A percentile compares a stretch with the other conserved stretches of the same genome.
Evolutionary conservation across 92 coral and sea anemone genomes (phyloP).

Genomic region (Palythoa caribaeorum): DNA sequence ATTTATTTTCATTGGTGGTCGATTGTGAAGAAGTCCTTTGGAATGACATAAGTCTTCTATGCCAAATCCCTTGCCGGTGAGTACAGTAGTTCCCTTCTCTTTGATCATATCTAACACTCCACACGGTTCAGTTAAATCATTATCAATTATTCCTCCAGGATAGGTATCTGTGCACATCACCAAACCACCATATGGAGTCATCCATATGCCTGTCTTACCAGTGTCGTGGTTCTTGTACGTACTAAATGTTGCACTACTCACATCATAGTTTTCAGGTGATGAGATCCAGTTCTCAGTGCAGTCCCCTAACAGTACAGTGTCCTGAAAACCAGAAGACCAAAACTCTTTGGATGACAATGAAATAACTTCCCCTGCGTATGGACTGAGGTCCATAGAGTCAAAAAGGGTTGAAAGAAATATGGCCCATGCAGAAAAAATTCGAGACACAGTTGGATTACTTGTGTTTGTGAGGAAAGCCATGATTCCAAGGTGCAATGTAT

Average conservation of each 20-base stretch:
- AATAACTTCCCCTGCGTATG: slow-evolving; percentile 47
- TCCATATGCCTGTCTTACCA: slow-evolving; percentile 70
- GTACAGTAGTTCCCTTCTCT: slow-evolving; percentile 64
- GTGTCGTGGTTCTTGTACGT: slow-evolving; percentile 57
- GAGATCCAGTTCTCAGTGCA: slow-evolving; percentile 68
- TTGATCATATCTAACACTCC: slow-evolving; percentile 67
- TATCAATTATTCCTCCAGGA: slow-evolving; percentile 62
- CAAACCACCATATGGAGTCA: slow-evolving; percentile 64
- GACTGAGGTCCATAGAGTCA: slow-evolving; percentile 13
- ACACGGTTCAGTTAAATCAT: slow-evolving; percentile 66
- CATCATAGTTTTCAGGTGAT: slow-evolving; percentile 68
- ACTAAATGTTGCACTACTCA: slow-evolving; percentile 65
- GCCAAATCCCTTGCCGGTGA: slow-evolving; percentile 54
- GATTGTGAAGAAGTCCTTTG: slow-evolving; percentile 60
- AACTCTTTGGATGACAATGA: slow-evolving; percentile 51
- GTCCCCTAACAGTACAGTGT: slow-evolving; percentile 50
- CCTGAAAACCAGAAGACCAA: slow-evolving; percentile 57
- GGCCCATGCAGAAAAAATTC: slow-evolving; percentile 61
- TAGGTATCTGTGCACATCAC: slow-evolving; percentile 70
- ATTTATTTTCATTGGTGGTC: slow-evolving; percentile 65
- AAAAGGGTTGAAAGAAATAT: slow-evolving; percentile 56
- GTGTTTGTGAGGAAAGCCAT: slow-evolving; percentile 59
- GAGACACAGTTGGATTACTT: slow-evolving; percentile 45
- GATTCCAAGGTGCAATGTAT: slow-evolving; percentile 62
- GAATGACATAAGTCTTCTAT: slow-evolving; percentile 35